Base-by-base conservation (phyloP, 2,888 invertebrate genomes). In the Philaethria dido region DNA sequence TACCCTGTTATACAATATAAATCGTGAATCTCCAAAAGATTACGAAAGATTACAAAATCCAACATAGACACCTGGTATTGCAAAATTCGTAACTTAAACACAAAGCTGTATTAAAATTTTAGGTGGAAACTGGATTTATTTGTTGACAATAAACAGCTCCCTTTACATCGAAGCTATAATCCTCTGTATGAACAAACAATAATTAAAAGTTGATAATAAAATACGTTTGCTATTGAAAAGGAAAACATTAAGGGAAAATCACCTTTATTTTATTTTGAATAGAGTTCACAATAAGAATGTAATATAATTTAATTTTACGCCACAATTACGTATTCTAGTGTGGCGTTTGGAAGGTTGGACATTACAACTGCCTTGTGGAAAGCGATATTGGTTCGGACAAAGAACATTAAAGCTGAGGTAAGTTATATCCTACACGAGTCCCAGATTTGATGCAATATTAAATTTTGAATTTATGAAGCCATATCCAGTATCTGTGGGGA, bases 151-250 rank as follows among this genome's bases (percentile, higher is more conserved):
- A 68, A 66, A 66, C 62, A 62, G 59, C 61, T 59, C 54, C 52
- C 47, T 60, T 66, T 61, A 72, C 68, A 55, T 50, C 54, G 45
- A 67, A 66, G 66, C 61, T 42, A 52, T 70, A 69, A 70, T 70
- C 68, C 63, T 62, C 45, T 62, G 62, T 62, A 47, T 62, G 42
- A 62, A 55, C 65, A 67, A 69, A 70, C 70, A 69, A 67, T 68
- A 68, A 69, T 71, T 64, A 54, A 42, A 44, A 69, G 36, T 68
- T 65, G 55, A 69, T 68, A 66, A 70, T 68, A 68, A 66, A 65
- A 48, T 60, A 59, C 42, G 59, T 48, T 69, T 69, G 55, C 60
- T 64, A 63, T 62, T 62, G 52, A 70, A 67, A 61, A 45, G 45
- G 16, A 13, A 25, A 2, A 4, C 47, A 29, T 44, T 29, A 63